These are phyloP conservation scores for Encarsia formosa DNA, from an alignment of 2,888 invertebrate genomes.

Conservation along the genomic window DNA sequence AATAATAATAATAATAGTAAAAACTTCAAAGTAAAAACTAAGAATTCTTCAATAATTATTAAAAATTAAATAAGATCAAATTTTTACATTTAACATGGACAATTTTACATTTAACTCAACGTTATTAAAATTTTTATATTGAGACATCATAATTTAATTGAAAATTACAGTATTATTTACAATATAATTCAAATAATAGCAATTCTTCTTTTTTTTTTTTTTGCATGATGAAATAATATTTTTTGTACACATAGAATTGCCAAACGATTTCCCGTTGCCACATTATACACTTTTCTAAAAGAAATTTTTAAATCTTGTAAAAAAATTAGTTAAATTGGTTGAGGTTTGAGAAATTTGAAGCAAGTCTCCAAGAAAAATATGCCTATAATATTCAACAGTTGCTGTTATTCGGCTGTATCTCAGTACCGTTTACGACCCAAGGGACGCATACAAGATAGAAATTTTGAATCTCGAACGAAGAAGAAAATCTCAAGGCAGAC, in stretches of 20 bases:
- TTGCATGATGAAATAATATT: conserved; percentile 18
- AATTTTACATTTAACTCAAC: too few species aligned
- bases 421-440: conserved; percentile 25
- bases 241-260: conserved; percentile 15
- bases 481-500: conserved; percentile 5
- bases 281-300: conserved; percentile 8
- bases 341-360: conserved; percentile 27
- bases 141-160: too few species aligned
- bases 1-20: too few species aligned
- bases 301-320: conserved; percentile 11
- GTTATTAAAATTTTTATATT: too few species aligned
- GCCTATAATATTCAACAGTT: conserved; percentile 50
- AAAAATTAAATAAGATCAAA: too few species aligned
- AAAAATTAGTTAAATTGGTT: conserved; percentile 24
- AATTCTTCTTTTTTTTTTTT: too few species aligned
- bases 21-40: too few species aligned
- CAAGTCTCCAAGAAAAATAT: conserved; percentile 35
- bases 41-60: too few species aligned
- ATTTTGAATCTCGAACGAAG: conserved; percentile 17
- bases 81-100: too few species aligned
- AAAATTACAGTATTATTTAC: too few species aligned
- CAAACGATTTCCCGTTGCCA: conserved; percentile 24
- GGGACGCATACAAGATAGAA: conserved; percentile 17
- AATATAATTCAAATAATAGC: too few species aligned
- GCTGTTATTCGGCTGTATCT: conserved; percentile 45